phyloP scores from a whole-genome alignment of 2,113 vertebrate species.

The Salminus brasiliensis region DNA sequence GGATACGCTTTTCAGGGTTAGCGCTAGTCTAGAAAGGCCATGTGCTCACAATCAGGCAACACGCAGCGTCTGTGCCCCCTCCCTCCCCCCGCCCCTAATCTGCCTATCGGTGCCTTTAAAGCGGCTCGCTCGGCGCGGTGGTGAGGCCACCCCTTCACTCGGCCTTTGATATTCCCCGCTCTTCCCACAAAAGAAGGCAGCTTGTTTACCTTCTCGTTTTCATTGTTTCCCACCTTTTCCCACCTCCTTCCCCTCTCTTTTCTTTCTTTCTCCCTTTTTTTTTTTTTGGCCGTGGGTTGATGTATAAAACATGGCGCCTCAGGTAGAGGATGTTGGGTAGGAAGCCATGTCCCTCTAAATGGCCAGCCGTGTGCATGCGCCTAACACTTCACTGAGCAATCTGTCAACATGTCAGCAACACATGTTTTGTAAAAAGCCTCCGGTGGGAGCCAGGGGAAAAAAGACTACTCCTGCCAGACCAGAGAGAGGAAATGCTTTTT shows the following conservation, averaged over 20 bases:
- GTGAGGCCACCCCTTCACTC: neutral
- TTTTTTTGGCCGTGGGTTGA: conserved; percentile 81
- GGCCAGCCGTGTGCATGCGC: conserved; percentile 98
- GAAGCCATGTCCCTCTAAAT: conserved; percentile 99
- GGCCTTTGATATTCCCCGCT: conserved; percentile 44
- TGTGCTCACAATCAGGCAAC: neutral
- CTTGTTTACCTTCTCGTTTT: conserved; percentile 60
- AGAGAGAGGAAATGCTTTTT: conserved; percentile 80
- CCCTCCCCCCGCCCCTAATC: neutral
- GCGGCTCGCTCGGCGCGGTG: neutral
- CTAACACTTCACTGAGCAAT: conserved; percentile 99
- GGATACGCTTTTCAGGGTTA: neutral
- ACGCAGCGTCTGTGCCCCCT: no score
- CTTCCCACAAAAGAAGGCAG: conserved; percentile 68
- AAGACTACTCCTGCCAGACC: conserved; percentile 80
- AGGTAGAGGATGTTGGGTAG: conserved; percentile 99
- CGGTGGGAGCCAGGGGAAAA: conserved; percentile 91
- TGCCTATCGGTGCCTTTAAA: conserved; percentile 9
- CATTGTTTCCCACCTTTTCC: conserved; percentile 42
- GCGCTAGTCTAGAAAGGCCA: neutral
- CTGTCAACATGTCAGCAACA: conserved; percentile 99
- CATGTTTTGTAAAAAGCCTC: conserved; percentile 99
- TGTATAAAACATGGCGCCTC: conserved; percentile 99
- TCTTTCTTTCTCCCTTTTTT: conserved; percentile 68
- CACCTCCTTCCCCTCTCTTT: conserved; percentile 63